Percentiles rank a stretch among this genome's conserved stretches.
Evolutionary conservation across 2,888 invertebrate genomes (phyloP).

Genomic region (Agonopterix arenella): DNA sequence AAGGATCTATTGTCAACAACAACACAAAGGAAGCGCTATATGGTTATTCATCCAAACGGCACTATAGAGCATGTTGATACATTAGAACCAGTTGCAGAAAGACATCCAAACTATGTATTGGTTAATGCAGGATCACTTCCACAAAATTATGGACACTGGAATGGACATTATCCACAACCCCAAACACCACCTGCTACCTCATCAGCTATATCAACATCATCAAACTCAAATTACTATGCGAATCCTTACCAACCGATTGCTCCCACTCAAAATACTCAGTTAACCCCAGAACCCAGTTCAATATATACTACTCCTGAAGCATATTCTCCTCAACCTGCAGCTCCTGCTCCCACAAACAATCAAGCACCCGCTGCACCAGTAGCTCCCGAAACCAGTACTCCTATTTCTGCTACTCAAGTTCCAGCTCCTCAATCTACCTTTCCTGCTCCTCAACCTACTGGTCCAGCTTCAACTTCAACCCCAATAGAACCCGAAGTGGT

Average conservation of each 20-base stretch:
- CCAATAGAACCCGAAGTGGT: background rate
- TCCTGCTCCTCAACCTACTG: too few species aligned
- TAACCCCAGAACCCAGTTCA: background rate
- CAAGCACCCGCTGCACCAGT: background rate
- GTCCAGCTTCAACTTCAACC: background rate
- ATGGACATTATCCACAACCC: too few species aligned
- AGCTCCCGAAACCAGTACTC: background rate
- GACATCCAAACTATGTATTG: slow-evolving; percentile 26
- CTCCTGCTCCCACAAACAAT: background rate
- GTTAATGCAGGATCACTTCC: slow-evolving; percentile 13
- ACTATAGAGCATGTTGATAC: slow-evolving; percentile 33
- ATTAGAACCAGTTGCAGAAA: slow-evolving; percentile 20
- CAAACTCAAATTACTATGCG: too few species aligned
- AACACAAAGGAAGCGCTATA: slow-evolving; percentile 22
- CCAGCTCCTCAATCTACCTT: too few species aligned
- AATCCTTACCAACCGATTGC: too few species aligned
- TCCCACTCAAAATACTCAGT: too few species aligned
- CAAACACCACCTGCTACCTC: too few species aligned
- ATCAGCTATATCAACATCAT: too few species aligned
- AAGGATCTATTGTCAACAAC: slow-evolving; percentile 14
- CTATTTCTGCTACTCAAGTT: background rate
- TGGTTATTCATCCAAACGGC: slow-evolving; percentile 39
- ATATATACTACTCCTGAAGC: too few species aligned
- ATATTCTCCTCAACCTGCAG: too few species aligned
- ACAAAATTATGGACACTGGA: background rate